Evolutionary conservation across 2,797 vertebrate genomes (phyloP), one percentile per base, ranked within the genome.

Genomic region (Aphelocoma californica): DNA sequence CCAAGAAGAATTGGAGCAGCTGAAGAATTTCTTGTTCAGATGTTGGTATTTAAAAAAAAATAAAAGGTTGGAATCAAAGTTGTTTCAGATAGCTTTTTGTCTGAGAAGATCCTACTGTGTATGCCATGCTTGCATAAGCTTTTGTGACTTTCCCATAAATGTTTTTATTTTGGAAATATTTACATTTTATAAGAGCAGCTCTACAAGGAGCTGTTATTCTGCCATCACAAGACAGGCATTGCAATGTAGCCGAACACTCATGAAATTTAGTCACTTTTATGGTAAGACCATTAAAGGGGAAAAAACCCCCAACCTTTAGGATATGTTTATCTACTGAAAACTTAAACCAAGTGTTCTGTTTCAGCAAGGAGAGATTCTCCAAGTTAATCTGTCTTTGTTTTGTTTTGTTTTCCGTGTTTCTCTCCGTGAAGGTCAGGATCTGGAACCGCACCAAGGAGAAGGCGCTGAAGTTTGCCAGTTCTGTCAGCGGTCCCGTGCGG

Each of bases 381-480:
- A 14, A 8, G 44, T 11, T 58, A 5, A 38, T 24, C 3, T 47
- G 42, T 20, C 4, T 48, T 4, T 18, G 40, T 14, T 31, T 5
- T 16, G 24, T 2, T 29, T 29, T n/a, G 16, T 42, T 20, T 40
- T 1, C 12, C 44, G 2, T 12, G 25, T 26, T 45, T 61, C 31
- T 23, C 40, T 14, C 42, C 18, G 65, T 44, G 62, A 62, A 99
- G 99, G 98, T 99, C 24, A 98, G 98, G 31, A 97, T 99, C 84
- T 99, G 99, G 98, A 98, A 98, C 58, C 98, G 95, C 86, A 98
- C 96, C 10, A 96, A 44, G 77, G 97, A 98, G 92, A 96, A 94
- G 4, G 98, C 97, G 0, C 97, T 98, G 92, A 96, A 83, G 84
- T 99, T 99, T 91, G 97, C 97, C 17, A 6, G 57, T 8, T 93